These are phyloP conservation scores for Priocnemis perturbator DNA, from an alignment of 2,888 invertebrate genomes.

Conservation along the genomic window DNA sequence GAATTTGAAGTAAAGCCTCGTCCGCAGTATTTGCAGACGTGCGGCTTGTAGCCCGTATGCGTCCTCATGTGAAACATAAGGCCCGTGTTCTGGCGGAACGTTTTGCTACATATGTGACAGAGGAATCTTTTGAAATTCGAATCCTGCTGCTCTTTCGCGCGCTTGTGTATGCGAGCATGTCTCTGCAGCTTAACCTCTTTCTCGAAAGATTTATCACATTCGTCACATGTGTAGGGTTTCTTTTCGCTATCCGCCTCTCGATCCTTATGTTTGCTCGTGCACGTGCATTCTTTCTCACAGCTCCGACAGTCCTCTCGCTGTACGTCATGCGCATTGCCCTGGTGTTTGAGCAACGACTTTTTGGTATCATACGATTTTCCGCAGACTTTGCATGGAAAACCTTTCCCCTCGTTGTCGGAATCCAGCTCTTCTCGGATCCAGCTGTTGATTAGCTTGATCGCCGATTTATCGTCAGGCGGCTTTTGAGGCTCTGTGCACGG, in stretches of 20 bases:
- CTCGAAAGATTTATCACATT: conserved; percentile 63
- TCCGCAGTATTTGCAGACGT: conserved; percentile 69
- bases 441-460: conserved; percentile 65
- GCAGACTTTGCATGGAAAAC: conserved; percentile 62
- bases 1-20: conserved; percentile 70
- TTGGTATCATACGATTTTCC: conserved; percentile 65
- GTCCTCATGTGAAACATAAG: conserved; percentile 71
- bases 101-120: conserved; percentile 70
- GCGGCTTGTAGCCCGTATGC: conserved; percentile 70
- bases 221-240: conserved; percentile 57
- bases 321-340: conserved; percentile 49
- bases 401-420: conserved; percentile 63
- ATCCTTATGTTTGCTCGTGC: conserved; percentile 41
- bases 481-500: conserved; percentile 46
- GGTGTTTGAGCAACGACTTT: conserved; percentile 64
- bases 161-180: conserved; percentile 61
- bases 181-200: conserved; percentile 63
- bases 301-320: conserved; percentile 29
- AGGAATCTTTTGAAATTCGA: conserved; percentile 67
- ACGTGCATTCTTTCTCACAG: conserved; percentile 46
- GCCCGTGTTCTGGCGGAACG: conserved; percentile 69
- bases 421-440: conserved; percentile 67
- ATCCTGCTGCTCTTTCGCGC: conserved; percentile 62
- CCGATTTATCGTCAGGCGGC: conserved; percentile 60
- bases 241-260: conserved; percentile 40